These are phyloP conservation scores for Vanessa tameamea DNA, from an alignment of 1,140 invertebrate genomes.

Conservation along the genomic window DNA sequence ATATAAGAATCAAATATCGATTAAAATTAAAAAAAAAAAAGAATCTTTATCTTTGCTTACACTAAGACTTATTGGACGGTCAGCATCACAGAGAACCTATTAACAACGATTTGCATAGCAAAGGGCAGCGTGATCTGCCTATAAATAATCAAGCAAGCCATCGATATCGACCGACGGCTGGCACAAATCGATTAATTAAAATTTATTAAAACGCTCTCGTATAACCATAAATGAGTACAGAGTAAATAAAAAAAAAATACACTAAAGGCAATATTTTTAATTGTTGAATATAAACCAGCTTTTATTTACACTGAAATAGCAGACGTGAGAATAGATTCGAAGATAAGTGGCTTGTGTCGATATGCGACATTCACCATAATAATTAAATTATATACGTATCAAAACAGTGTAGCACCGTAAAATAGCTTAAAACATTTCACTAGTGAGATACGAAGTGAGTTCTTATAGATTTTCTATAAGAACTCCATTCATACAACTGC, in stretches of 20 bases:
- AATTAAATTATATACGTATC: too few relatives aligned
- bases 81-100: conserved; percentile 28
- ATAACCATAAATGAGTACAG: conserved; percentile 2
- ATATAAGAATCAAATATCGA: too few relatives aligned
- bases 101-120: conserved; percentile 44
- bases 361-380: too few relatives aligned
- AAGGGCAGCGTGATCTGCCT: conserved; percentile 42
- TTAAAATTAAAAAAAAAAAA: neutral
- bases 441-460: too few relatives aligned
- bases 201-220: conserved; percentile 28
- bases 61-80: conserved; percentile 9
- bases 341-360: too few relatives aligned
- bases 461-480: too few relatives aligned
- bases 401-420: too few relatives aligned
- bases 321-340: too few relatives aligned
- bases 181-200: conserved; percentile 34
- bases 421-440: too few relatives aligned
- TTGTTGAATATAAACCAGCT: neutral
- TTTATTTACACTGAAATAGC: neutral
- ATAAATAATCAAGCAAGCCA: conserved; percentile 43
- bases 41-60: neutral
- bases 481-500: too few relatives aligned
- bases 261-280: neutral
- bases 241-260: conserved; percentile 7
- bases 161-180: conserved; percentile 32